phyloP scores from a whole-genome alignment of 2,888 invertebrate species.

The Nomada flava region DNA sequence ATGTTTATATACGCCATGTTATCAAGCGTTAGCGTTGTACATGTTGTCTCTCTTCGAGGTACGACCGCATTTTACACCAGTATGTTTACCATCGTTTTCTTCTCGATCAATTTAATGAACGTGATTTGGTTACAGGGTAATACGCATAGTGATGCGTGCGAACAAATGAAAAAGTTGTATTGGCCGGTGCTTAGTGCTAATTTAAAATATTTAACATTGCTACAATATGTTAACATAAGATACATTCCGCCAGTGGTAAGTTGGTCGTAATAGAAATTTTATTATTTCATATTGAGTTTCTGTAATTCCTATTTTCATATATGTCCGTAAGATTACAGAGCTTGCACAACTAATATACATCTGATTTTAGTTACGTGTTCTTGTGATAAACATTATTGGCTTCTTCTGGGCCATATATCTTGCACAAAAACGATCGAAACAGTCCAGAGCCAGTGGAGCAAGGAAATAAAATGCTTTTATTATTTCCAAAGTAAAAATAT shows the following conservation, averaged over 20 bases:
- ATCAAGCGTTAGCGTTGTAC: conserved; percentile 90
- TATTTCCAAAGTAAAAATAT: neutral
- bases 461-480: conserved; percentile 43
- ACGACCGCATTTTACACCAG: conserved; percentile 14
- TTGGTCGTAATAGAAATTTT: neutral
- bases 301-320: neutral
- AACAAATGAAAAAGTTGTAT: conserved; percentile 88
- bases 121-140: conserved; percentile 85
- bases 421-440: conserved; percentile 88
- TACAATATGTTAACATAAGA: conserved; percentile 90
- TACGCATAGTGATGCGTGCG: conserved; percentile 87
- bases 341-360: conserved; percentile 19
- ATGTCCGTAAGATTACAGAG: neutral
- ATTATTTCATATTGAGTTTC: neutral
- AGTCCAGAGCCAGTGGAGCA: conserved; percentile 67
- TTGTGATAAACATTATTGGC: conserved; percentile 90
- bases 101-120: neutral
- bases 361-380: conserved; percentile 88
- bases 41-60: conserved; percentile 90
- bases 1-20: conserved; percentile 89
- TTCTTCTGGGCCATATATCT: conserved; percentile 92
- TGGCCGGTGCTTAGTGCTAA: conserved; percentile 89
- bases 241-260: conserved; percentile 90
- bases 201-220: conserved; percentile 91
- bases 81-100: neutral